A percentile compares a stretch with the other conserved stretches of the same genome.
These are phyloP conservation scores for Sphaeridia pumilis DNA, from an alignment of 2,888 invertebrate species.

Conservation along the genomic window DNA sequence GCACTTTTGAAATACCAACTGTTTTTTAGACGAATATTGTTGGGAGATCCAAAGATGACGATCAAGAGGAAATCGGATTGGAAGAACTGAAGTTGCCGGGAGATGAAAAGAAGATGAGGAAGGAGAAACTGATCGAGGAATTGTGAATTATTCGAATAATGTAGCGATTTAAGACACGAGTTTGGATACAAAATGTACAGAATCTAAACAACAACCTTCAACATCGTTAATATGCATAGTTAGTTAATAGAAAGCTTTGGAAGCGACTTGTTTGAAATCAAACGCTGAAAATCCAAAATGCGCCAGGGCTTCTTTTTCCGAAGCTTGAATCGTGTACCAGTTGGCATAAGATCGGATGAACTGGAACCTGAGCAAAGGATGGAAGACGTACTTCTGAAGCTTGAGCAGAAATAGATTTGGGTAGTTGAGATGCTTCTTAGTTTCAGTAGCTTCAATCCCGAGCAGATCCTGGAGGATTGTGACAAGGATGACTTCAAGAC, in stretches of 20 bases:
- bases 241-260: constrained; percentile 8
- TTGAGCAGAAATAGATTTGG: neutral
- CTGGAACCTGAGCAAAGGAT: too few species aligned
- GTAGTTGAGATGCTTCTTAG: too few species aligned
- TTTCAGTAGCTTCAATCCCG: neutral
- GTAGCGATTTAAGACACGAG: too few species aligned
- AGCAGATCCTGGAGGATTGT: constrained; percentile 2
- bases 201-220: too few species aligned
- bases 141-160: too few species aligned
- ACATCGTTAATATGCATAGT: too few species aligned
- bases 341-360: too few species aligned
- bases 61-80: neutral
- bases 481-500: neutral
- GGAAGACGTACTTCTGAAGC: neutral
- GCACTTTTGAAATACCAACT: neutral
- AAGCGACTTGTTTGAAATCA: neutral
- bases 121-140: neutral
- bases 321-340: neutral
- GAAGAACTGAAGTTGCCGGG: neutral
- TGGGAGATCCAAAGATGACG: neutral
- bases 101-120: neutral
- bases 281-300: neutral
- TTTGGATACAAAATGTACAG: too few species aligned
- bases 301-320: neutral
- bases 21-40: neutral